These are phyloP conservation scores for Eptesicus fuscus DNA, from an alignment of 2,113 vertebrate genomes.

Conservation along the genomic window DNA sequence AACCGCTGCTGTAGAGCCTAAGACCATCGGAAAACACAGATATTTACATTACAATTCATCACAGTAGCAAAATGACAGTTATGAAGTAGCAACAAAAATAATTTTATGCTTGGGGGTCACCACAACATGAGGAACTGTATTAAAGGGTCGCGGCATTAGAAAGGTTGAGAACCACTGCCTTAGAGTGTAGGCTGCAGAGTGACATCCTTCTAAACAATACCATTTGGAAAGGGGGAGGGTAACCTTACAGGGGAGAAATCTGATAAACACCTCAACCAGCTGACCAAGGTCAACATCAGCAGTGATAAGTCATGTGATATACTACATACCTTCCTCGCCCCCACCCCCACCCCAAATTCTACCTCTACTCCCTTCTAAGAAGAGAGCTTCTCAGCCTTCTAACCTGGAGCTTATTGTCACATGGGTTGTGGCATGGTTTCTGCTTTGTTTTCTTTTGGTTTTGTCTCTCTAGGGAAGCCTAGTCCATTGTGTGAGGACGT, in stretches of 20 bases:
- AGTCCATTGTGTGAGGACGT: no score
- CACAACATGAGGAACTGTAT: no score
- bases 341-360: background rate
- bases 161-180: no score
- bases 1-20: no score
- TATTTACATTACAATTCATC: no score
- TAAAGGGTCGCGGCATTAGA: no score
- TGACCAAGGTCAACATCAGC: background rate
- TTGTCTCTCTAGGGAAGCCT: background rate
- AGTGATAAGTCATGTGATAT: accelerated
- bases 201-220: background rate
- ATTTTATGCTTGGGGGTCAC: no score
- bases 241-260: background rate
- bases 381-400: background rate
- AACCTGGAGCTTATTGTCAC: background rate
- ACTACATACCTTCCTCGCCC: accelerated
- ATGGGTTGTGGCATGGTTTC: background rate
- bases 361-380: background rate
- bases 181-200: accelerated
- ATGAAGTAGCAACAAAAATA: no score
- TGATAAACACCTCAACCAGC: background rate
- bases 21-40: no score
- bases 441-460: background rate
- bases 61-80: no score
- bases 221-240: background rate